Evolutionary conservation across 2,888 invertebrate species (phyloP), one percentile per base, ranked within the genome.

Genomic region (Blastobasis lacticolella): DNA sequence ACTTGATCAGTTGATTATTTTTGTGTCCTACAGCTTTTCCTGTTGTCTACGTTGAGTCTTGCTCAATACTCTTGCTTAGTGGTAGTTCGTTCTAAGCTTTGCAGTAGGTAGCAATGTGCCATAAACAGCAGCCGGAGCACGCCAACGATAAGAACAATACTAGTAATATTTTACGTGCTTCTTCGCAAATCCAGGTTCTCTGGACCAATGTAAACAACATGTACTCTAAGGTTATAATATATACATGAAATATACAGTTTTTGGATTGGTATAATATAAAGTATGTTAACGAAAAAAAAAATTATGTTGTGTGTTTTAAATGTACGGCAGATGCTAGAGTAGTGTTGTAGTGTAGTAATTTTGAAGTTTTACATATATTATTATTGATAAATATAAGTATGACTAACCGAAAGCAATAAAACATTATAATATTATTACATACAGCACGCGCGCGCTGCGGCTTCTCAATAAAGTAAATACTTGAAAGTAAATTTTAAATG

Each of bases 301-400:
- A 64, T 65, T 71, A 80, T 75, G 80, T 83, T 83, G 84, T 84
- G 84, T 85, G 83, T 85, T 82, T 78, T 78, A 73, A 79, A 79
- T 76, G 81, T 85, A 83, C 81, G 81, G 82, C 83, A 71, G 75
- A 82, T 79, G 86, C 85, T 86, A 86, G 86, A 76, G 83, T 87
- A 87, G 86, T 73, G 66, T 57, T 59, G 82, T 86, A 85, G 85
- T 67, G 83, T 87, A 87, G 87, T 72, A 67, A 85, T 87, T 87
- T 87, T 85, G 86, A 88, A 83, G 78, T 84, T 87, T 88, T 88
- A 88, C 84, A 85, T 84, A 69, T 62, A 57, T 65, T 65, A 62
- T 58, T 63, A 64, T 61, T 63, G 63, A 61, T 67, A 72, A 74
- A 77, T 51, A 73, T 74, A 75, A 78, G 67, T 75, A 75, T 78